Evolutionary conservation across 2,797 vertebrate genomes (phyloP).

Genomic region (Artibeus jamaicensis): DNA sequence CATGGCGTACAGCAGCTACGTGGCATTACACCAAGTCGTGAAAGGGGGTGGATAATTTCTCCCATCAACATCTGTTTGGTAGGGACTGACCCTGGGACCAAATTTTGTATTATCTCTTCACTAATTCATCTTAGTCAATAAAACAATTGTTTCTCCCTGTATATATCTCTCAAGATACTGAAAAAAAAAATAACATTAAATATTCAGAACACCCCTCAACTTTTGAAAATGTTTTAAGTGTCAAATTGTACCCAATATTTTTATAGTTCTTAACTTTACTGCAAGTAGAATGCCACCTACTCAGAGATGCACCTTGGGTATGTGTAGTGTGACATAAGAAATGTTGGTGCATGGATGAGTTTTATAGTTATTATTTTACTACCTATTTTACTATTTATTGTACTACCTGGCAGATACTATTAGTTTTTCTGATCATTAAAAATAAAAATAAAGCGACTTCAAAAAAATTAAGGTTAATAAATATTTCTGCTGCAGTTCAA

Average conservation of each 20-base stretch:
- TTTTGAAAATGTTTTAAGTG: conserved; percentile 37
- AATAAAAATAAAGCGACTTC: background rate
- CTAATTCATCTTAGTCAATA: background rate
- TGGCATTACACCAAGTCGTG: background rate
- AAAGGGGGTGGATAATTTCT: background rate
- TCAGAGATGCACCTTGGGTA: background rate
- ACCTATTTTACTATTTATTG: background rate
- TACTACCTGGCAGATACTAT: background rate
- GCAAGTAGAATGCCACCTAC: background rate
- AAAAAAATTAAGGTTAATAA: conserved; percentile 4
- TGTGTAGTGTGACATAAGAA: background rate
- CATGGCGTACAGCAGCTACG: too few species aligned
- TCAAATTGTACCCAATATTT: background rate
- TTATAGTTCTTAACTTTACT: background rate
- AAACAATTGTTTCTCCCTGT: background rate
- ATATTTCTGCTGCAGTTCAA: background rate
- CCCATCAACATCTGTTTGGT: background rate
- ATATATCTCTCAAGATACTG: background rate
- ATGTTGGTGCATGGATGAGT: background rate
- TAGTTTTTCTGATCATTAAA: conserved; percentile 4
- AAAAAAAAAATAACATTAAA: background rate
- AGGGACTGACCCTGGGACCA: background rate
- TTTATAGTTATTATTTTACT: background rate
- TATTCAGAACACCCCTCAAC: background rate
- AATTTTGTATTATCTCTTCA: background rate